phyloP scores from a whole-genome alignment of 2,797 vertebrate species.

The Lycodopsis pacificus region DNA sequence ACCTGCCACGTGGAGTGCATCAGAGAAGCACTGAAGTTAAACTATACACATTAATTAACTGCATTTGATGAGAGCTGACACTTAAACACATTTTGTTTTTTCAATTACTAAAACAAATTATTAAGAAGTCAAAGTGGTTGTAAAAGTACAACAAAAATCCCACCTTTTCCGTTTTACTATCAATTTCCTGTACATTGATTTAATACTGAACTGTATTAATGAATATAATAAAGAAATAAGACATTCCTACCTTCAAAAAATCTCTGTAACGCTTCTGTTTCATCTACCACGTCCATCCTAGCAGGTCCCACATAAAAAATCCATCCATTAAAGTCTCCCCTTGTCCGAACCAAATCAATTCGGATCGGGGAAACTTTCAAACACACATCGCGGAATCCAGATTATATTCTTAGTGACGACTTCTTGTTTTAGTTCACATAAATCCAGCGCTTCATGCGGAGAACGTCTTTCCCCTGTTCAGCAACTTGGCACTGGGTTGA shows the following conservation, averaged over 20 bases:
- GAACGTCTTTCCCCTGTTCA: conserved; percentile 32
- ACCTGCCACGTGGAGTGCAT: conserved; percentile 29
- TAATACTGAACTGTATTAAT: neutral
- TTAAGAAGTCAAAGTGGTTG: neutral
- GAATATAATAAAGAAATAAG: neutral
- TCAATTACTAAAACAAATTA: neutral
- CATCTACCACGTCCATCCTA: conserved; percentile 99
- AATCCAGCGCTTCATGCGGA: conserved; percentile 45
- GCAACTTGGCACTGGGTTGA: conserved; percentile 29
- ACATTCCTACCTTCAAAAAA: conserved; percentile 95
- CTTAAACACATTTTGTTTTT: neutral
- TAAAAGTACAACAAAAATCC: neutral
- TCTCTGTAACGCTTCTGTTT: conserved; percentile 97
- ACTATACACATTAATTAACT: neutral
- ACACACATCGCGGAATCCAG: conserved; percentile 69
- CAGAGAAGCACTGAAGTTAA: neutral
- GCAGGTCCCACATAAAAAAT: conserved; percentile 86
- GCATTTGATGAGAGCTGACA: neutral
- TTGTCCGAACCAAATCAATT: conserved; percentile 75
- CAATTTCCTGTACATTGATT: neutral
- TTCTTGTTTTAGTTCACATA: conserved; percentile 35
- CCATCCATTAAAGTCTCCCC: conserved; percentile 86
- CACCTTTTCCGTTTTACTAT: neutral
- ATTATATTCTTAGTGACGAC: conserved; percentile 6
- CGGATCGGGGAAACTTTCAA: conserved; percentile 79